Evolutionary conservation across 37 sponge, comb jelly and placozoan genomes (phyloP), one percentile per base, ranked within the genome.

Genomic region (Oscarella lobularis): DNA sequence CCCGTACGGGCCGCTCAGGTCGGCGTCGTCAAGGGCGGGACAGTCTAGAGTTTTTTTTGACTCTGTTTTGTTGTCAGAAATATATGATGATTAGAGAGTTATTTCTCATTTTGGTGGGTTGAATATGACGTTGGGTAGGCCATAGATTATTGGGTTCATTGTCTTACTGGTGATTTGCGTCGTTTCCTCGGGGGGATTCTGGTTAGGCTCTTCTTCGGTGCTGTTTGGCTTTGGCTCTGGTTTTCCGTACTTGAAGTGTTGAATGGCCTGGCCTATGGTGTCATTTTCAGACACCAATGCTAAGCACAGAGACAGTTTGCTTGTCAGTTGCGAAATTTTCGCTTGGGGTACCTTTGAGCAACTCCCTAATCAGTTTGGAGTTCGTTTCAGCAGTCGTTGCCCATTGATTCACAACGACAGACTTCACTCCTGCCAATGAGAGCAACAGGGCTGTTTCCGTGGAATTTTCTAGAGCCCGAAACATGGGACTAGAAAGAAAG

Each of bases 1-100:
- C 88, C 92, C 9, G 80, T 98, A 33, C 79, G 99, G 65, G 83
- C 99, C 38, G 95, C 95, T 60, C 81, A 80, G 81, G 99, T 98
- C 31, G 99, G 99, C 37, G 95, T 98, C 1, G 81, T 88, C 36
- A 87, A 76, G 35, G 81, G 80, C 29, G 6, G 60, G 20, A 48
- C 6, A 68, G 4, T 5, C 29, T 68, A 68, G 29, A 30, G 31
- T 68, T 68, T 68, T 20, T 30, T 48, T n/a, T n/a, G n/a, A n/a
- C n/a, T 48, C 60, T 48, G 60, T 48, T 20, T 48, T 48, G 9
- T 9, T 48, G 60, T 48, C 9, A 9, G 60, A 20, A 27, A 48
- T 48, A 48, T 48, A 48, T 9, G n/a, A n/a, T n/a, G n/a, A n/a
- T n/a, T n/a, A n/a, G n/a, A n/a, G 14, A 48, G 20, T 48, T 48